Percentiles rank a stretch among this genome's conserved stretches.
Evolutionary conservation across 2,888 invertebrate genomes (phyloP).

Genomic region (Tenthredo distinguenda): DNA sequence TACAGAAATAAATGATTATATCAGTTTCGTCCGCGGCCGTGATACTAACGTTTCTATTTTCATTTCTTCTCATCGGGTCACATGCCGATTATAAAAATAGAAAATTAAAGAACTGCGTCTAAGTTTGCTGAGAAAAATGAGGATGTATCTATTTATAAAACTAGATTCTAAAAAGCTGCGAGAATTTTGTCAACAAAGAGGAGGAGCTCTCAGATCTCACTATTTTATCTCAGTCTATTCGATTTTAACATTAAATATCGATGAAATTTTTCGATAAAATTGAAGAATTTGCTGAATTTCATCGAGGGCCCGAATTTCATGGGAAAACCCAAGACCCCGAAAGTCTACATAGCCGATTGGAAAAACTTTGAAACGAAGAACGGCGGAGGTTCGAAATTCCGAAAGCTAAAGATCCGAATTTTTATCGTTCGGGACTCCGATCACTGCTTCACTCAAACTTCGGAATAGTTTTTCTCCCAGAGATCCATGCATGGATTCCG

Average conservation of each 20-base stretch:
- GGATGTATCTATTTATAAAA: background rate
- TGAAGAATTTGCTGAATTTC: background rate
- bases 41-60: background rate
- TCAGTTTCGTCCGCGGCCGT: background rate
- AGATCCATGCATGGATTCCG: background rate
- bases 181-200: background rate
- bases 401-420: too few species aligned
- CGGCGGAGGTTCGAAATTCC: too few species aligned
- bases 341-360: too few species aligned
- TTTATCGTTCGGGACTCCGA: too few species aligned
- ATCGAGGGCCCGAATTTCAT: background rate
- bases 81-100: background rate
- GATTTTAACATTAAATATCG: background rate
- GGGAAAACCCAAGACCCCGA: background rate
- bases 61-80: background rate
- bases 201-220: background rate
- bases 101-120: background rate
- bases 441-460: background rate
- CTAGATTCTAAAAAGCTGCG: background rate
- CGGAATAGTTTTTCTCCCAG: background rate
- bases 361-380: too few species aligned
- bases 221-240: background rate
- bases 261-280: background rate
- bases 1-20: background rate
- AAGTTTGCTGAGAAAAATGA: background rate